Evolutionary conservation across 2,113 vertebrate genomes (phyloP).

Genomic region (Dromiciops gliroides): DNA sequence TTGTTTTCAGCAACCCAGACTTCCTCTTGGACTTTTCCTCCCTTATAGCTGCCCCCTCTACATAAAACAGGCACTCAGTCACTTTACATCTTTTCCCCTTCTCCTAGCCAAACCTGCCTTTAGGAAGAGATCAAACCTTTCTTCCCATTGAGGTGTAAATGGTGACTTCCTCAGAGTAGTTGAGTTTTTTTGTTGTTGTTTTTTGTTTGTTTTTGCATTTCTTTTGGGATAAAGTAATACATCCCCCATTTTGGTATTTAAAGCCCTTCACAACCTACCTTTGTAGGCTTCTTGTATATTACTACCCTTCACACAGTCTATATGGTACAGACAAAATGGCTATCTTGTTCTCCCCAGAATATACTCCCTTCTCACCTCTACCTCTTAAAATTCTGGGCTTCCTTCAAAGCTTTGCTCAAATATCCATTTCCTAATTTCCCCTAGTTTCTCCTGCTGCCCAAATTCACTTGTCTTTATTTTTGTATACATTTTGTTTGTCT

Average conservation of each 20-base stretch:
- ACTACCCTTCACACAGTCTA: not conserved
- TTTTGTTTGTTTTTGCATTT: not conserved
- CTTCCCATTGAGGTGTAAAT: not conserved
- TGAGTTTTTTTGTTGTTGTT: not conserved
- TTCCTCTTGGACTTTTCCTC: not conserved
- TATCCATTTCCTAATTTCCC: not conserved
- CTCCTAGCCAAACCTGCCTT: constrained; percentile 10
- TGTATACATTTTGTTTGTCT: not conserved
- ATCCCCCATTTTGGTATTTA: not conserved
- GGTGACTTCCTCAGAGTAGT: not conserved
- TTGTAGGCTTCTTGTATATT: not conserved
- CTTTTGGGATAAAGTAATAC: not conserved
- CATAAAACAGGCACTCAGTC: not conserved
- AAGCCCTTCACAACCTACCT: not conserved
- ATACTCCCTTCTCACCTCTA: not conserved
- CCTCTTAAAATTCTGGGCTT: not conserved
- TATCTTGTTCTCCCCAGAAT: not conserved
- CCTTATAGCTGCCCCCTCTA: not conserved
- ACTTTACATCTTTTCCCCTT: not conserved
- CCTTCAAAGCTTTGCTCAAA: not conserved
- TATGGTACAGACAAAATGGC: not conserved
- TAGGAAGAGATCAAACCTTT: not conserved
- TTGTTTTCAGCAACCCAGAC: not conserved
- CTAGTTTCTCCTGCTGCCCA: not conserved
- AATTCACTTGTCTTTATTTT: not conserved